Percentiles rank a stretch among this genome's conserved stretches.
Evolutionary conservation across 2,113 vertebrate genomes (phyloP).

Genomic region (Pelvicachromis taeniatus): DNA sequence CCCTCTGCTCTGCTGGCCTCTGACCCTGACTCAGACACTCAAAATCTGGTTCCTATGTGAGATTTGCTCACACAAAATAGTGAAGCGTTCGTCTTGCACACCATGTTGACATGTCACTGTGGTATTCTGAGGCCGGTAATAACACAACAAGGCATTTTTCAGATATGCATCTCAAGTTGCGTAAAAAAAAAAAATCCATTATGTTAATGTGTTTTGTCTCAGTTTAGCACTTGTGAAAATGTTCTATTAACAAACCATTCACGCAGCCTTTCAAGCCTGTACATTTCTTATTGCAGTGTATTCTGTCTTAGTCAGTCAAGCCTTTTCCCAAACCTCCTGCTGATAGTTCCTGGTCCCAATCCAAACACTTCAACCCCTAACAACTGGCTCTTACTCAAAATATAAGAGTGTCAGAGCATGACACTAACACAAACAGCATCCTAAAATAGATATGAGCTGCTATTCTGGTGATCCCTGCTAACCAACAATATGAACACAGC

Average conservation of each 20-base stretch:
- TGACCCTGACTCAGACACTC: conserved; percentile 43
- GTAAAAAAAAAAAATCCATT: neutral
- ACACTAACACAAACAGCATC: neutral
- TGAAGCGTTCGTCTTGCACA: conserved; percentile 13
- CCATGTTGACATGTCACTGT: neutral
- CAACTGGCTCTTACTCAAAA: neutral
- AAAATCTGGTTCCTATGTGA: conserved; percentile 61
- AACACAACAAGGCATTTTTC: neutral
- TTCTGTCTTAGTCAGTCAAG: neutral
- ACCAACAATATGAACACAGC: neutral
- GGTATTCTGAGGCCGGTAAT: neutral
- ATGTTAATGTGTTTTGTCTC: neutral
- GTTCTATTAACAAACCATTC: neutral
- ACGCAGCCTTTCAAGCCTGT: neutral
- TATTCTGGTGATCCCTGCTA: neutral
- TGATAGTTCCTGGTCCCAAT: neutral
- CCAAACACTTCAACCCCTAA: neutral
- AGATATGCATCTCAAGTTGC: neutral
- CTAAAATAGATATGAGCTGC: neutral
- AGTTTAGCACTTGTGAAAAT: neutral
- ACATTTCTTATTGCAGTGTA: neutral
- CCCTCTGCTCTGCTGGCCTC: conserved; percentile 2
- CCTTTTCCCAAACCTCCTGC: neutral
- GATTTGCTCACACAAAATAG: conserved; percentile 43
- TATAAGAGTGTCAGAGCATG: neutral